Percentiles rank a stretch among this genome's conserved stretches.
Evolutionary conservation across 2,797 vertebrate species (phyloP).

Genomic region (Kryptopterus vitreolus): DNA sequence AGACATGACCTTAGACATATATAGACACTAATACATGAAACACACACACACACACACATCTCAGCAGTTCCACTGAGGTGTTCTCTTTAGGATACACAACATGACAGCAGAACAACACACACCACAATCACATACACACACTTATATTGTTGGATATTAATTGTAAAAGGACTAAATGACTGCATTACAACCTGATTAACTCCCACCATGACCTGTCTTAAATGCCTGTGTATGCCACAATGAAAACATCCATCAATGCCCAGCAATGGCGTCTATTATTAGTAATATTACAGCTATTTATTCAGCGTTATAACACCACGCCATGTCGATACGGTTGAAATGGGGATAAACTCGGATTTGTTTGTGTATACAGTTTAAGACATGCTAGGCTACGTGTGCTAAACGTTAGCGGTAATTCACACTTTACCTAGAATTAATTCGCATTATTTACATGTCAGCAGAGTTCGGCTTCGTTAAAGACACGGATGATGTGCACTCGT

Average conservation of each 20-base stretch:
- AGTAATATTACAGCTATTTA: too few relatives aligned
- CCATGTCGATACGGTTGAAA: background rate
- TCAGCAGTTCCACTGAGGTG: too few relatives aligned
- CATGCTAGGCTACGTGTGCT: background rate
- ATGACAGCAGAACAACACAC: background rate
- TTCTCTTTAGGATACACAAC: background rate
- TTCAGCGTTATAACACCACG: too few relatives aligned
- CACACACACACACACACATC: too few relatives aligned
- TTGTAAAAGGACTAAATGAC: background rate
- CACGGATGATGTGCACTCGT: background rate
- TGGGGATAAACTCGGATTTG: background rate
- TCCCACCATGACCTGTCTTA: background rate
- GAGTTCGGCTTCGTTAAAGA: background rate
- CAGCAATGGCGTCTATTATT: too few relatives aligned
- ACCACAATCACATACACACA: background rate
- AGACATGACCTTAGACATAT: background rate
- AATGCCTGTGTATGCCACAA: background rate
- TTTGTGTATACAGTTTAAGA: too few relatives aligned
- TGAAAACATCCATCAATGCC: background rate
- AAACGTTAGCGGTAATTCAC: background rate
- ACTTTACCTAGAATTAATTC: background rate
- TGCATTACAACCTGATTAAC: background rate
- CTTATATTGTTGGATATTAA: background rate
- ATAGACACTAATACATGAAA: too few relatives aligned
- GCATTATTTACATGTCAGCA: background rate